Percentiles rank a stretch among this genome's conserved stretches.
Evolutionary conservation across 2,888 invertebrate species (phyloP).

Genomic region (Callyntrura guangdongensis): DNA sequence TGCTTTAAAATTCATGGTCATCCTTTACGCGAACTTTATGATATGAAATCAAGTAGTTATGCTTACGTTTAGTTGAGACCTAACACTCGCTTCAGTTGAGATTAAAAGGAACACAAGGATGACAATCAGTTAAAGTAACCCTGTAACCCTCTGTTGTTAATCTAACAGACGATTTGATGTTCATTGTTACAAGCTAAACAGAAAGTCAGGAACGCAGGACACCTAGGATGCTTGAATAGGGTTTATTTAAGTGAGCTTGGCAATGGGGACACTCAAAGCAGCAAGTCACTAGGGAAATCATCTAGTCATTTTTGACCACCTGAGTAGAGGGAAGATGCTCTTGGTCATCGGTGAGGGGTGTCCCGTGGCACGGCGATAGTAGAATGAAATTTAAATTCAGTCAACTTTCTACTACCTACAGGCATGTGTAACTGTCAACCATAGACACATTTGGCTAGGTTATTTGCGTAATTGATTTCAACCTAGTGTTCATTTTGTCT

Average conservation of each 20-base stretch:
- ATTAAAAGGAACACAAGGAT: neutral
- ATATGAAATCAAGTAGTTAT: neutral
- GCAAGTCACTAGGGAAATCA: constrained; percentile 54
- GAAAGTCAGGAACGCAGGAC: neutral
- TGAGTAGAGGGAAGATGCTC: constrained; percentile 32
- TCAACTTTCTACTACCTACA: no score
- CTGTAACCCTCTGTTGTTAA: constrained; percentile 1
- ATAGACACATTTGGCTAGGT: neutral
- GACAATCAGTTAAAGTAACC: constrained; percentile 25
- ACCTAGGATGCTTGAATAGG: constrained; percentile 3
- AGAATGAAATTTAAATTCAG: neutral
- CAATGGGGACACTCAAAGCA: neutral
- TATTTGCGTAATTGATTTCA: neutral
- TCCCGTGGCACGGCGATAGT: neutral
- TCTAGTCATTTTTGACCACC: constrained; percentile 67
- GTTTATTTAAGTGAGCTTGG: constrained; percentile 22
- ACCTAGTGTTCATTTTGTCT: no score
- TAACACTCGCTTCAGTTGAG: neutral
- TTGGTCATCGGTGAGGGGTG: neutral
- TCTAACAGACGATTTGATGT: constrained; percentile 11
- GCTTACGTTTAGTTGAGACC: neutral
- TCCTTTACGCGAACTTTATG: neutral
- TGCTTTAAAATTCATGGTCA: constrained; percentile 1
- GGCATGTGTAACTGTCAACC: no score
- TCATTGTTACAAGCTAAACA: constrained; percentile 9